Base-by-base conservation (phyloP, 2,113 vertebrate species). In the Loxodonta africana region DNA sequence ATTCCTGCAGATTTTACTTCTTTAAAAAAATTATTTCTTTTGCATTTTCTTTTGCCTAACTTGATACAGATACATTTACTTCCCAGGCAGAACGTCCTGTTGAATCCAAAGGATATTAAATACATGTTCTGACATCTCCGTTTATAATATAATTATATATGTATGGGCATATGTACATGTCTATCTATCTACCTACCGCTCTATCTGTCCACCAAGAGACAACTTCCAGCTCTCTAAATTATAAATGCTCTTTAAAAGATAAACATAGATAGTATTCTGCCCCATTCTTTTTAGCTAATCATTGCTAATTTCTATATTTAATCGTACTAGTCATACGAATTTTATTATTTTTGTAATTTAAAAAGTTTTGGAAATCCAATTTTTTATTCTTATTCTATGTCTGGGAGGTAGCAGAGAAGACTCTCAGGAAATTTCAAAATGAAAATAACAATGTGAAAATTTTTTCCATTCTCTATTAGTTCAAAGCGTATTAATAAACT, bases 361-460 rank as follows among this genome's bases (percentile, higher is more conserved):
- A 91, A 87, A 26, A 76, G 69, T 33, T 65, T 37, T 48, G 12
- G 25, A 91, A 91, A 96, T 25, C 67, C 53, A 33, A 18, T 41
- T 60, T 78, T 80, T 41, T n/a, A 51, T 51, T 51, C n/a, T 86
- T 25, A 5, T 8, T 67, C 44, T 78, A 67, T 69, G 18, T 44
- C 30, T 63, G 51, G 25, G 71, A 25, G 12, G n/a, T 51, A 93
- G 83, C 0, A 95, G 73, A 92, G 83, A 67, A 77, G 78, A 51
- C 41, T 89, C 78, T 78, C 71, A 83, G 14, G 48, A 89, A 41
- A 62, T 33, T 21, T 89, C 51, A 83, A 89, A 89, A 69, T 28
- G 69, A 95, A 73, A 80, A 84, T 37, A 74, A 10, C n/a, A 93
- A 65, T 57, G 53, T 46, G 81, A 81, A 95, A 53, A 74, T 57